Conservation (phyloP, 2,797 vertebrate genomes). For the Sebastes nivosus region DNA sequence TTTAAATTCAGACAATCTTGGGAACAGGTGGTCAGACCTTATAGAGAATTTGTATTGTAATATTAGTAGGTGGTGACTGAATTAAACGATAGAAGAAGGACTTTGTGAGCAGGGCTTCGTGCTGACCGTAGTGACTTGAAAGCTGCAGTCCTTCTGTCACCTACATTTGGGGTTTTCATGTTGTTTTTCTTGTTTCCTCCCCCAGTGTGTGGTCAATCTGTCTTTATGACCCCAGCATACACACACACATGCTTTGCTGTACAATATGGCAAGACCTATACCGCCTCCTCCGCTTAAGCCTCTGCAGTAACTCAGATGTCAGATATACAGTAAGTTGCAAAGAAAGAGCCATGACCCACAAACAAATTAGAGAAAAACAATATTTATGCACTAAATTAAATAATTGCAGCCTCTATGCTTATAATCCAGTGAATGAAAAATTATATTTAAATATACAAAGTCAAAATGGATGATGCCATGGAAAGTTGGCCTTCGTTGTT, state of each 20-base stretch:
- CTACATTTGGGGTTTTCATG: slow-evolving; percentile 53
- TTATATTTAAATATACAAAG: not conserved
- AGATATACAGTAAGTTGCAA: not conserved
- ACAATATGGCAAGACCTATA: slow-evolving; percentile 26
- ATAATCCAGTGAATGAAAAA: not conserved
- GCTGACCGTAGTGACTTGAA: slow-evolving; percentile 47
- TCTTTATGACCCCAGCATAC: slow-evolving; percentile 50
- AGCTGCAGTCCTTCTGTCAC: slow-evolving; percentile 70
- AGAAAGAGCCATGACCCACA: not conserved
- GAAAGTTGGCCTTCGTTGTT: not conserved
- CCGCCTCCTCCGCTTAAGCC: slow-evolving; percentile 38
- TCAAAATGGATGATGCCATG: not conserved
- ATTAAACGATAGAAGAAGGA: slow-evolving; percentile 49
- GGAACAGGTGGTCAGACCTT: slow-evolving; percentile 69
- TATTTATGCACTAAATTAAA: not conserved
- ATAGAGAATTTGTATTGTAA: slow-evolving; percentile 34
- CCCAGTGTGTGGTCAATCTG: slow-evolving; percentile 69
- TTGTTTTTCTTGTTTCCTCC: slow-evolving; percentile 66
- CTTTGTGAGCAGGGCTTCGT: slow-evolving; percentile 24
- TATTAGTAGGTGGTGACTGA: slow-evolving; percentile 65
- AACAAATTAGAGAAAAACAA: not conserved
- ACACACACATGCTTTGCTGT: slow-evolving; percentile 21
- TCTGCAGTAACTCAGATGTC: slow-evolving; percentile 13
- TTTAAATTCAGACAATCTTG: slow-evolving; percentile 31
- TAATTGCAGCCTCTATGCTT: not conserved